phyloP scores from a whole-genome alignment of 2,113 vertebrate genomes.

The Oenanthe melanoleuca region DNA sequence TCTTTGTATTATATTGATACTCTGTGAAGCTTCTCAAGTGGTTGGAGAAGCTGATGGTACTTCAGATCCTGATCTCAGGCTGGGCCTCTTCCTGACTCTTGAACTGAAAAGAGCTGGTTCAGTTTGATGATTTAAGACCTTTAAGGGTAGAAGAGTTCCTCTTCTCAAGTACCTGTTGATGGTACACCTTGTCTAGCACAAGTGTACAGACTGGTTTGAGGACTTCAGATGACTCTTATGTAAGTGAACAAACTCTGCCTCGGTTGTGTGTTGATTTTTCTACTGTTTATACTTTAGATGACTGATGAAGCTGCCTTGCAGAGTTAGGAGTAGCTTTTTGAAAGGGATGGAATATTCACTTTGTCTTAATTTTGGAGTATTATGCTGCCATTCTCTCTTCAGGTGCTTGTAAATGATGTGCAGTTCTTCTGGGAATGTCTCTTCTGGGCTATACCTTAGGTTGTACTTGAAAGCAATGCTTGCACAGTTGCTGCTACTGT shows the following conservation, averaged over 20 bases:
- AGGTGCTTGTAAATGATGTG: neutral
- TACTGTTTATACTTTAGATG: neutral
- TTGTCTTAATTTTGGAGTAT: neutral
- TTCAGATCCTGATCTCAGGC: neutral
- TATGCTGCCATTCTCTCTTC: neutral
- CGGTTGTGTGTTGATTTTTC: neutral
- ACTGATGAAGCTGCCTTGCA: neutral
- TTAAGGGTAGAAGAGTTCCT: neutral
- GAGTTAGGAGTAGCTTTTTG: neutral
- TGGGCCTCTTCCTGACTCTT: neutral
- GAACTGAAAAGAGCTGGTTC: neutral
- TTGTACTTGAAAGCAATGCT: neutral
- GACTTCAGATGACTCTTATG: neutral
- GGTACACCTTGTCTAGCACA: neutral
- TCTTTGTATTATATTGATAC: neutral
- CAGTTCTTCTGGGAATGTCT: neutral
- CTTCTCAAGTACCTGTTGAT: neutral
- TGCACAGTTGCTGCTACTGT: neutral
- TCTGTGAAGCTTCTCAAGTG: accelerated
- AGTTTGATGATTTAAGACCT: neutral
- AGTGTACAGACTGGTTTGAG: neutral
- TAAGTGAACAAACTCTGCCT: neutral
- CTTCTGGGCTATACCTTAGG: neutral
- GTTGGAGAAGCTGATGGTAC: neutral
- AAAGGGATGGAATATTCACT: neutral